phyloP scores from a whole-genome alignment of 1,140 invertebrate genomes.

The Drosophila seguyi region DNA sequence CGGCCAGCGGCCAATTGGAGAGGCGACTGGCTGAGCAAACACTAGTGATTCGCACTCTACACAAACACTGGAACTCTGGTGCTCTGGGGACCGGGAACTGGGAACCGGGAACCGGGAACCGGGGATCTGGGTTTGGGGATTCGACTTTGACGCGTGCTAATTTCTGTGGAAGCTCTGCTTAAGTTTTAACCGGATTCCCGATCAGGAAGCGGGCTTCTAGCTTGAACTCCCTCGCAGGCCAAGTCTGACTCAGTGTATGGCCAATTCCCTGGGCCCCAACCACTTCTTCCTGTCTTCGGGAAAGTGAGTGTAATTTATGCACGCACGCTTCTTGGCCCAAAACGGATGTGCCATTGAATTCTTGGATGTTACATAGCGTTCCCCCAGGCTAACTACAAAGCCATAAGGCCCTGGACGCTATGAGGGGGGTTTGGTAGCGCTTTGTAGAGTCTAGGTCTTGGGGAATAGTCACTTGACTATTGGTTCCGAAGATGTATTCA shows the following conservation, averaged over 20 bases:
- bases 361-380: constrained; percentile 13
- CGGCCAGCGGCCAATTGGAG: background rate
- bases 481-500: too few species aligned
- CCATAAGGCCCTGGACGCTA: background rate
- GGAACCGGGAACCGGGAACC: too few species aligned
- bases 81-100: background rate
- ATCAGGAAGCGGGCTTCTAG: constrained; percentile 19
- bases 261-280: background rate
- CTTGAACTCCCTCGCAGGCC: background rate
- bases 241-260: constrained; percentile 29
- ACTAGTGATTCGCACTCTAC: constrained; percentile 1
- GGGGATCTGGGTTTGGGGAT: too few species aligned
- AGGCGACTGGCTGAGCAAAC: background rate
- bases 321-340: constrained; percentile 57
- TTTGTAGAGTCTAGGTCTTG: too few species aligned
- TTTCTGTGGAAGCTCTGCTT: constrained; percentile 4
- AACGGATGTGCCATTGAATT: constrained; percentile 69
- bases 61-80: background rate
- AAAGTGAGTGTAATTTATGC: constrained; percentile 64
- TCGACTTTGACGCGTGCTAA: constrained; percentile 4
- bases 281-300: constrained; percentile 36
- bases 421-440: background rate
- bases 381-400: background rate
- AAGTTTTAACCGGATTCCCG: background rate
- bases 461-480: too few species aligned